Base-by-base conservation (phyloP, 2,797 vertebrate species). In the Syndactyla subalaris region DNA sequence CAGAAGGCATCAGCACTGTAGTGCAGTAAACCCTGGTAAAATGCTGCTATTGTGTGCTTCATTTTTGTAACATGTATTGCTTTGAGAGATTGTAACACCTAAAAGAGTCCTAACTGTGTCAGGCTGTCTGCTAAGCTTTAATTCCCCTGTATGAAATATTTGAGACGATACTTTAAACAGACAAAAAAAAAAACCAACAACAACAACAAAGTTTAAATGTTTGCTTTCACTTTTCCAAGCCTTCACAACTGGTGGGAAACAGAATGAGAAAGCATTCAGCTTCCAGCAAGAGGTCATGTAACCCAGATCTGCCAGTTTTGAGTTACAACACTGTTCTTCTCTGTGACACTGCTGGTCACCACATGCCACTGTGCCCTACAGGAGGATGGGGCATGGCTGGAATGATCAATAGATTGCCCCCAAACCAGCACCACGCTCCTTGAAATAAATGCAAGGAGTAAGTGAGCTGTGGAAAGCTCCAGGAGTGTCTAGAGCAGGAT, bases 321-420 rank as follows among this genome's bases (percentile, higher is more conserved):
- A 36, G 38, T 30, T 45, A 51, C 18, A 45, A 6, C 20, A 14
- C 29, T 12, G 6, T 24, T 20, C 39, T 89, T 54, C 41, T 62
- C 70, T 58, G 16, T 24, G 57, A 34, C 52, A 30, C n/a, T 38
- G 48, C 51, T 21, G 45, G 45, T 65, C 46, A 43, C 68, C 8
- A 15, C 18, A 16, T 51, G 52, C 18, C 2, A 17, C 54, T 20
- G 10, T 3, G 2, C 0, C 1, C 32, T 45, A 34, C 62, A 2
- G 4, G 2, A 2, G 38, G 32, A 24, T 0, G 1, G 29, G 49
- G 29, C 26, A n/a, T 0, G 3, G 45, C 67, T 27, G 41, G 6
- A 0, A 0, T 14, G 51, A 10, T 0, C 29, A 27, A 21, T 45
- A 67, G n/a, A 59, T 32, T 68, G 39, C 12, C 41, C 34, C 30